phyloP scores from a whole-genome alignment of 1,140 invertebrate genomes.

The Euschistus heros region DNA sequence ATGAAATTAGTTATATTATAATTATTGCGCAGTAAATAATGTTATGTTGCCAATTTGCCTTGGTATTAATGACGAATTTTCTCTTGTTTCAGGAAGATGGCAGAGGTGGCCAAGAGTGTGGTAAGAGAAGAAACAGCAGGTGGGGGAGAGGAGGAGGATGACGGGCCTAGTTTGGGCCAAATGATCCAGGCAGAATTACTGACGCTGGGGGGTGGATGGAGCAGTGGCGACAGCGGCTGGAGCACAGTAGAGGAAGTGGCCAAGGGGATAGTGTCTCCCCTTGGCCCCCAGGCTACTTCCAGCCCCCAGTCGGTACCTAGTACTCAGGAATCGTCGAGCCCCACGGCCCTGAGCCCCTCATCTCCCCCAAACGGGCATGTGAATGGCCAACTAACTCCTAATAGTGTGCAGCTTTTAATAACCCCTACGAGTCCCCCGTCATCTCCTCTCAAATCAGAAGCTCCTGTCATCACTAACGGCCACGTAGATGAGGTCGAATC shows the following conservation, averaged over 20 bases:
- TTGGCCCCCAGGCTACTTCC: not conserved
- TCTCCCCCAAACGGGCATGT: not conserved
- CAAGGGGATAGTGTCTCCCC: constrained; percentile 7
- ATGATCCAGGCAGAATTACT: not conserved
- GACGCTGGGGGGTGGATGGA: not conserved
- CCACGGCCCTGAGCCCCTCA: not conserved
- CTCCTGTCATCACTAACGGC: not conserved
- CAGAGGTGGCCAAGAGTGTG: constrained; percentile 27
- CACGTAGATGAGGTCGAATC: not conserved
- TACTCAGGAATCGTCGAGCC: not conserved
- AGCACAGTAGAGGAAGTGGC: constrained; percentile 28
- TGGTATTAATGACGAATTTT: no score
- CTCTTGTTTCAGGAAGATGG: constrained; percentile 28
- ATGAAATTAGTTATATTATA: no score
- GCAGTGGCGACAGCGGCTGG: constrained; percentile 20
- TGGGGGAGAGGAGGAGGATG: constrained; percentile 19
- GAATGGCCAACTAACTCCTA: not conserved
- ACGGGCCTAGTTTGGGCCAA: not conserved
- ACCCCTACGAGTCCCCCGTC: not conserved
- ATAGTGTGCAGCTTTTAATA: not conserved
- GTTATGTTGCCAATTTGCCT: no score
- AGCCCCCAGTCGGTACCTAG: not conserved
- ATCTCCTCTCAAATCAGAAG: not conserved
- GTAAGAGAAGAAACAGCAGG: not conserved
- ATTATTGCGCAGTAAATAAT: no score